These are phyloP conservation scores for Chloroceryle aenea DNA, from an alignment of 2,113 vertebrate species.

Conservation along the genomic window DNA sequence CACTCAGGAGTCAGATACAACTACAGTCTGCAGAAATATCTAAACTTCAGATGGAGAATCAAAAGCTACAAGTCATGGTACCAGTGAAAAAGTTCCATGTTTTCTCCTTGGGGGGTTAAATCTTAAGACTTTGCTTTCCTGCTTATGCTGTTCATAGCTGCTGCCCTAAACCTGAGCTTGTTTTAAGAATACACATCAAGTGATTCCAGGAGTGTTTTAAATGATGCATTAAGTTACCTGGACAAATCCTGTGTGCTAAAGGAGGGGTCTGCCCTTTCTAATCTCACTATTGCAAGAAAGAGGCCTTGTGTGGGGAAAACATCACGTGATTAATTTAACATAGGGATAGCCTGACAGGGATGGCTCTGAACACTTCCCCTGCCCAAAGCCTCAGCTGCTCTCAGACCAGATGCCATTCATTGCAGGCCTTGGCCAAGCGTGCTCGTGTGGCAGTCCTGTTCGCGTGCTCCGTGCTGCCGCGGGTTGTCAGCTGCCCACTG, in stretches of 20 bases:
- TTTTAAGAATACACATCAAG: background rate
- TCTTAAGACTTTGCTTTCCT: background rate
- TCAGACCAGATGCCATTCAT: background rate
- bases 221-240: fast-evolving
- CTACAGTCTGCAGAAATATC: slow-evolving; percentile 83
- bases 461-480: fast-evolving
- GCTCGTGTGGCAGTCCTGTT: background rate
- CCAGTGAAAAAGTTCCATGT: slow-evolving; percentile 46
- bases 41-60: slow-evolving; percentile 84
- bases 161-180: background rate
- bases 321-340: fast-evolving
- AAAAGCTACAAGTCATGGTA: slow-evolving; percentile 82
- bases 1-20: slow-evolving; percentile 82
- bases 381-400: background rate
- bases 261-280: background rate
- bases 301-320: background rate
- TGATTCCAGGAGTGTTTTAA: background rate
- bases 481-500: background rate
- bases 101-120: background rate
- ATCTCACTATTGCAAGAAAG: background rate
- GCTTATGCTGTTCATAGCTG: background rate
- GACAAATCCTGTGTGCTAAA: background rate
- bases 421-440: background rate
- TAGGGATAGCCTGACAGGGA: fast-evolving
- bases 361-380: background rate